Conservation (phyloP, 1,140 invertebrate genomes). For the Pseudomyrmex cubaensis region DNA sequence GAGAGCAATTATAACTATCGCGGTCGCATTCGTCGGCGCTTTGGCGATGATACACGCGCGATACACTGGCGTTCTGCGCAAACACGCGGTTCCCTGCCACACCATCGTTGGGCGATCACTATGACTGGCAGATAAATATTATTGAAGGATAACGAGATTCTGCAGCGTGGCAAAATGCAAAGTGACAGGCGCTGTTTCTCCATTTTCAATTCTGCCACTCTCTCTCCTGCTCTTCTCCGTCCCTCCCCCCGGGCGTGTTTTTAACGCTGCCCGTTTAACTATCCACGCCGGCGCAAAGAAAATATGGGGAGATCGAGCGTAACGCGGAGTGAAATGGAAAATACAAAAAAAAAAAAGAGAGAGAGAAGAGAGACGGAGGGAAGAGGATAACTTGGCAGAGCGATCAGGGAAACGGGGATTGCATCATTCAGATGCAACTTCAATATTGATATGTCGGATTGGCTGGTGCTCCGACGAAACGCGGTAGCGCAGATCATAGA, state of each 20-base stretch:
- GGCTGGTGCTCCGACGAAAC: slow-evolving; percentile 73
- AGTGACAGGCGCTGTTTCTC: slow-evolving; percentile 42
- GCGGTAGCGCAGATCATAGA: slow-evolving; percentile 48
- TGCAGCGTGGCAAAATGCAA: slow-evolving; percentile 46
- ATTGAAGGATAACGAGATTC: slow-evolving; percentile 55
- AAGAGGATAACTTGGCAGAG: too few relatives aligned
- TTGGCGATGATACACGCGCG: slow-evolving; percentile 41
- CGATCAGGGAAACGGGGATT: slow-evolving; percentile 68
- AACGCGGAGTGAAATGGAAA: slow-evolving; percentile 56
- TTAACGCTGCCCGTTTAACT: slow-evolving; percentile 57
- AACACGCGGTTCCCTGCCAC: slow-evolving; percentile 35
- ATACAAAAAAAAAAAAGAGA: slow-evolving; percentile 57
- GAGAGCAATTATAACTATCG: slow-evolving; percentile 45
- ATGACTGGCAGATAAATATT: slow-evolving; percentile 60
- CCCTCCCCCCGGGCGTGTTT: slow-evolving; percentile 17
- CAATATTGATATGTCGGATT: slow-evolving; percentile 82
- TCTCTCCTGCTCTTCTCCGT: neutral
- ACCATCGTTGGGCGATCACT: slow-evolving; percentile 38
- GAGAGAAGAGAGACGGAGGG: too few relatives aligned
- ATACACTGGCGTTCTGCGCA: slow-evolving; percentile 19
- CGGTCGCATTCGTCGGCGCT: slow-evolving; percentile 14
- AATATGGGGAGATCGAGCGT: slow-evolving; percentile 61
- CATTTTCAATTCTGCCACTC: slow-evolving; percentile 46
- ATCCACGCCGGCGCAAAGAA: slow-evolving; percentile 26
- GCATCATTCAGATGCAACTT: slow-evolving; percentile 78